These are phyloP conservation scores for Pseudococcus jackbeardsleyi DNA, from an alignment of 2,888 invertebrate species.

Conservation along the genomic window DNA sequence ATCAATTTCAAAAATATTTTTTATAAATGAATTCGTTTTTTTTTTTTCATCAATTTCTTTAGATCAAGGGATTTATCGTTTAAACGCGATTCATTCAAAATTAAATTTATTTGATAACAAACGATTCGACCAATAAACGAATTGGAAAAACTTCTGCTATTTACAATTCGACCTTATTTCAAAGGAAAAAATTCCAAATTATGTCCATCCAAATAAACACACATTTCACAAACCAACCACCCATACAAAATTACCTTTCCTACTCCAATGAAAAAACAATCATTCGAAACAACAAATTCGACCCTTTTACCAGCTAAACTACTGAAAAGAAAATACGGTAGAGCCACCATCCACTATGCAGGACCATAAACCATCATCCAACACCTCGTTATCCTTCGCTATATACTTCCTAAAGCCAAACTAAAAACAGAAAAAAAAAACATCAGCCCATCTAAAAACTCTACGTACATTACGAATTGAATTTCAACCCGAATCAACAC, in stretches of 20 bases:
- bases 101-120: not conserved
- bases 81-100: not conserved
- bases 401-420: not conserved
- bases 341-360: not conserved
- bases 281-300: not conserved
- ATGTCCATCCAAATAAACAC: not conserved
- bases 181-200: not conserved
- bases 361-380: not conserved
- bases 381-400: not conserved
- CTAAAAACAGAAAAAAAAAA: not conserved
- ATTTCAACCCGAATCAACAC: conserved; percentile 24
- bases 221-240: not conserved
- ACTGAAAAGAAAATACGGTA: not conserved
- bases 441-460: not conserved
- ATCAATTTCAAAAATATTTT: not conserved
- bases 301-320: not conserved
- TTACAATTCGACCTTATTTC: not conserved
- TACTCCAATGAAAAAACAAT: not conserved
- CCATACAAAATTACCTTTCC: not conserved
- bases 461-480: not conserved
- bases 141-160: not conserved
- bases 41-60: no score
- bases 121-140: not conserved
- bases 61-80: not conserved
- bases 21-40: no score